Percentiles rank a stretch among this genome's conserved stretches.
phyloP scores from a whole-genome alignment of 2,113 vertebrate genomes.

The Nyctibius bracteatus region DNA sequence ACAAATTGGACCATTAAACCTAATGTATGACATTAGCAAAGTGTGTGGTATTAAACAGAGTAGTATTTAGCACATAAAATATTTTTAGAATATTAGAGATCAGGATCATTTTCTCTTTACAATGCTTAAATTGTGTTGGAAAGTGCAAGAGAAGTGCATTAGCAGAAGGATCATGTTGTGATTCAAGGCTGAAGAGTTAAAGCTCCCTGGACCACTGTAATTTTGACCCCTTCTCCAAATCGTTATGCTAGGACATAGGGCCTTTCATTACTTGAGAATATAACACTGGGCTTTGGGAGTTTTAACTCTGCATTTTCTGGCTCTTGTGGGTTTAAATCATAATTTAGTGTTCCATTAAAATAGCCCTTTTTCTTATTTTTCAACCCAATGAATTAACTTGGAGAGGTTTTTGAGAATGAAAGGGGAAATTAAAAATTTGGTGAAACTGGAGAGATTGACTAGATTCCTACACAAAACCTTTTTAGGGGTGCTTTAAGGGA shows the following conservation, averaged over 20 bases:
- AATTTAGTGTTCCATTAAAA: background rate
- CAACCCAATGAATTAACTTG: background rate
- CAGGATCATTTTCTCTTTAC: background rate
- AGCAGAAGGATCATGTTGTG: background rate
- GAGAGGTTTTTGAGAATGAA: background rate
- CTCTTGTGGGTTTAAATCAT: background rate
- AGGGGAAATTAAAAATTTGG: background rate
- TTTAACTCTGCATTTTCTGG: background rate
- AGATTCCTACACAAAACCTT: background rate
- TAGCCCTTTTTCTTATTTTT: background rate
- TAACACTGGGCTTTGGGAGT: background rate
- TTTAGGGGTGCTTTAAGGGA: background rate
- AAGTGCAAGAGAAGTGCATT: background rate
- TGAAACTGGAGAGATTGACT: background rate
- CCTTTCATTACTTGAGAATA: background rate
- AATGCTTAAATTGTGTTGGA: background rate
- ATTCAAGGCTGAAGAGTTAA: background rate
- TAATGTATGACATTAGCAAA: background rate
- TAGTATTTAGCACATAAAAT: background rate
- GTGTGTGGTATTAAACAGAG: background rate
- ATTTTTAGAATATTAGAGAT: background rate
- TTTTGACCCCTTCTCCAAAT: background rate
- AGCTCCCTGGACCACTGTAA: background rate
- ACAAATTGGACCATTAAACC: background rate
- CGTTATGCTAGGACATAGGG: background rate